Percentiles rank a stretch among this genome's conserved stretches.
phyloP scores from a whole-genome alignment of 2,888 invertebrate species.

The Kuschelorhynchus macadamiae region DNA sequence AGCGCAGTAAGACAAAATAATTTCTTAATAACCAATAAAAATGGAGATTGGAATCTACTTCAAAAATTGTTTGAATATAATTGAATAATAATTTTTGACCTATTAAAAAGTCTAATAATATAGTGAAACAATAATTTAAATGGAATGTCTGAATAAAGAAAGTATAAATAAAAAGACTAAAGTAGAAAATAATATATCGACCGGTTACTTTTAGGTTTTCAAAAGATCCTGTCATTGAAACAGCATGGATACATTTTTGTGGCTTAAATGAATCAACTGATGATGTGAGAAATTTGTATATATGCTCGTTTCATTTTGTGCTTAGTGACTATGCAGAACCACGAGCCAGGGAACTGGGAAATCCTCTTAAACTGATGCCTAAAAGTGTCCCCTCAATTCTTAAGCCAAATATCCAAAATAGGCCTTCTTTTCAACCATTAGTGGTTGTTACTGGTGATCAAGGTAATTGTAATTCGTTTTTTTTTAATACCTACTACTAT shows the following conservation, averaged over 20 bases:
- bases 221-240: not conserved
- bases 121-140: no score
- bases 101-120: no score
- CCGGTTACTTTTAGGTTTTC: conserved; percentile 11
- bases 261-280: conserved; percentile 7
- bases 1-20: no score
- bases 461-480: no score
- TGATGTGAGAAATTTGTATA: conserved; percentile 1
- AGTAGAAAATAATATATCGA: not conserved
- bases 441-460: no score
- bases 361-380: conserved; percentile 8
- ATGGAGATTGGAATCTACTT: no score
- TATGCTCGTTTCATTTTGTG: conserved; percentile 10
- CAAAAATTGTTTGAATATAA: no score
- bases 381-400: conserved; percentile 17
- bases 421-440: not conserved
- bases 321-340: conserved; percentile 5
- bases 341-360: conserved; percentile 9
- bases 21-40: no score
- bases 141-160: no score
- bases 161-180: no score
- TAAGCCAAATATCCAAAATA: conserved; percentile 2
- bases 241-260: conserved; percentile 2
- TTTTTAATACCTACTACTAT: no score
- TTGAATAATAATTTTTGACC: no score